Base-by-base conservation (phyloP, 2,797 vertebrate genomes). In the Sebastes cheni region DNA sequence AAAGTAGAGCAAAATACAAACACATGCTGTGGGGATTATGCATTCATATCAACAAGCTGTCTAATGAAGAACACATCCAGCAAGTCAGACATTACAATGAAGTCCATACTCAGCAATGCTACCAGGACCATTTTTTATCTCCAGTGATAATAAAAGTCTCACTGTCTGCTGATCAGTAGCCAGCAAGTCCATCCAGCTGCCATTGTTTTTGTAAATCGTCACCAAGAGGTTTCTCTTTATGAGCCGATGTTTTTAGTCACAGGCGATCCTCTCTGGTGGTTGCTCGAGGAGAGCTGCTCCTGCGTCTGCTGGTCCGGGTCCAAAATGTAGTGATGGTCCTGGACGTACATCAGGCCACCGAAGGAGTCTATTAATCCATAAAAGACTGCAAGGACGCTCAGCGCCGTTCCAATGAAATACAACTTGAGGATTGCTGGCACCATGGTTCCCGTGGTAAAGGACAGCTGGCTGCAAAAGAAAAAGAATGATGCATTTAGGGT, bases 261-360 rank as follows among this genome's bases (percentile, higher is more conserved):
- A 5, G 56, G 2, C 0, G 1, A 6, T 32, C 42, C 52, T 25
- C 58, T 70, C 23, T 1, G 9, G 10, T 10, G 54, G 58, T 2
- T 32, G 10, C 16, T 18, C 0, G 77, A 22, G 2, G 78, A 34
- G 2, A 62, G 54, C 23, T 20, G 54, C 6, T 10, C 22, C 39
- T 72, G 70, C 2, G 60, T 65, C 18, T 81, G 80, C 0, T 73
- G 67, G 8, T 83, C 39, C 58, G 20, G 18, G 16, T 80, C 80
- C 36, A 27, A 2, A 0, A 59, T 27, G 60, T 91, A 84, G 32
- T 5, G 16, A 0, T 62, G 59, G 71, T 90, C 71, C 65, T 91
- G 94, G 58, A 66, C 22, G 13, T 91, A 92, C 95, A 95, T 95
- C 46, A 93, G 83, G 1, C 94, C 94, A 0, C 95, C 95, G 2